A percentile compares a stretch with the other conserved stretches of the same genome.
Evolutionary conservation across 2,888 invertebrate genomes (phyloP).

Genomic region (Sphinx pinastri): DNA sequence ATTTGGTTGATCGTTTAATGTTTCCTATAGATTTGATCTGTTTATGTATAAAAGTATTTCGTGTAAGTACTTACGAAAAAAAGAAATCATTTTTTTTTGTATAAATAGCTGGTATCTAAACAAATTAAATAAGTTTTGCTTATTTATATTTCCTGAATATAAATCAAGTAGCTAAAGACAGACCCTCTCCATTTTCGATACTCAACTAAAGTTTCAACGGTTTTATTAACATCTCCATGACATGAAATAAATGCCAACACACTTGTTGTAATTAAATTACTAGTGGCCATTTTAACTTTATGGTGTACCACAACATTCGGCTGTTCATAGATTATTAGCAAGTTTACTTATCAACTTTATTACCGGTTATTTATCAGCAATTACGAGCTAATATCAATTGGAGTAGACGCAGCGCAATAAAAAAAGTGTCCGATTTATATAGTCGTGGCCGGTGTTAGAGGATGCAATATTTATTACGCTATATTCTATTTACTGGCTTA

Average conservation of each 20-base stretch:
- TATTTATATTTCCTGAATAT: too few relatives aligned
- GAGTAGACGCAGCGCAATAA: slow-evolving; percentile 64
- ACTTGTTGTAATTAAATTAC: slow-evolving; percentile 22
- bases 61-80: not conserved
- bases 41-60: not conserved
- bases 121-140: too few relatives aligned
- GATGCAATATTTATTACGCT: slow-evolving; percentile 66
- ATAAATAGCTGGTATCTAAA: not conserved
- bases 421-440: slow-evolving; percentile 72
- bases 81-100: not conserved
- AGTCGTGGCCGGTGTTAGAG: slow-evolving; percentile 63
- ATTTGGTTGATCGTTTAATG: slow-evolving; percentile 42
- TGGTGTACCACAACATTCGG: slow-evolving; percentile 24
- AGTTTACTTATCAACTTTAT: slow-evolving; percentile 38
- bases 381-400: slow-evolving; percentile 69
- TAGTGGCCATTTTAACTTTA: slow-evolving; percentile 10
- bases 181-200: not conserved
- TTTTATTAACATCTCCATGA: slow-evolving; percentile 8
- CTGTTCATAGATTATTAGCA: slow-evolving; percentile 37
- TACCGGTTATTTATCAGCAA: slow-evolving; percentile 60
- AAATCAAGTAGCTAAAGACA: not conserved
- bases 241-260: slow-evolving; percentile 6
- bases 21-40: not conserved
- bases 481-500: slow-evolving; percentile 54
- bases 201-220: not conserved